Conservation (phyloP, 2,888 invertebrate genomes). For the Drosophila mimica region DNA sequence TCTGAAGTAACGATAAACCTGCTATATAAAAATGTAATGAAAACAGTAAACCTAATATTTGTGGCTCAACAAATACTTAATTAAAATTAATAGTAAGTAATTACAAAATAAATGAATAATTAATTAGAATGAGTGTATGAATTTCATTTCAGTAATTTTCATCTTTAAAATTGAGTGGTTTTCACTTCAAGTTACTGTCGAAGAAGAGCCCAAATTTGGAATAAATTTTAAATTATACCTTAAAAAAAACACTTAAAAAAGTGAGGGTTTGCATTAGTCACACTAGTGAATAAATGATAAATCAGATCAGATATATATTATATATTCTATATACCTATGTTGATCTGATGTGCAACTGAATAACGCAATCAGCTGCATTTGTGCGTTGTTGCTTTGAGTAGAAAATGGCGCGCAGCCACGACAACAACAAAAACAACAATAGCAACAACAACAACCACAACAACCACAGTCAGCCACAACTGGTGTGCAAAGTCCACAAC, state of each 20-base stretch:
- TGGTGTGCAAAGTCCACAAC: conserved; percentile 58
- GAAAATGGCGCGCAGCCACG: conserved; percentile 53
- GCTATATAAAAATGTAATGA: not conserved
- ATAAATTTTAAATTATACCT: too few relatives aligned
- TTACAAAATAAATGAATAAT: too few relatives aligned
- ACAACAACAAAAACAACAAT: not conserved
- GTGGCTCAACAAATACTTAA: not conserved
- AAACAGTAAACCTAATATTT: not conserved
- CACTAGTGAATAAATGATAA: not conserved
- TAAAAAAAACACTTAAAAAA: not conserved
- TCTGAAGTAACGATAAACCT: not conserved
- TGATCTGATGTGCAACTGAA: not conserved
- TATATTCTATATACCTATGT: not conserved
- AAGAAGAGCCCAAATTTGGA: too few relatives aligned
- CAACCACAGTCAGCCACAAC: conserved; percentile 12
- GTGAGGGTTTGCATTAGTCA: not conserved
- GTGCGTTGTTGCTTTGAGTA: conserved; percentile 2
- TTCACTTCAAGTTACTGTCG: not conserved
- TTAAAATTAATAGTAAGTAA: too few relatives aligned
- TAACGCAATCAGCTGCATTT: conserved; percentile 16
- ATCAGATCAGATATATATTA: not conserved
- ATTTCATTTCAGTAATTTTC: not conserved
- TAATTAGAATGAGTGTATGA: not conserved
- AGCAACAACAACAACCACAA: not conserved
- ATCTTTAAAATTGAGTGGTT: not conserved